Base-by-base conservation (phyloP, 2,888 invertebrate genomes). In the Strigamia transsilvanica region DNA sequence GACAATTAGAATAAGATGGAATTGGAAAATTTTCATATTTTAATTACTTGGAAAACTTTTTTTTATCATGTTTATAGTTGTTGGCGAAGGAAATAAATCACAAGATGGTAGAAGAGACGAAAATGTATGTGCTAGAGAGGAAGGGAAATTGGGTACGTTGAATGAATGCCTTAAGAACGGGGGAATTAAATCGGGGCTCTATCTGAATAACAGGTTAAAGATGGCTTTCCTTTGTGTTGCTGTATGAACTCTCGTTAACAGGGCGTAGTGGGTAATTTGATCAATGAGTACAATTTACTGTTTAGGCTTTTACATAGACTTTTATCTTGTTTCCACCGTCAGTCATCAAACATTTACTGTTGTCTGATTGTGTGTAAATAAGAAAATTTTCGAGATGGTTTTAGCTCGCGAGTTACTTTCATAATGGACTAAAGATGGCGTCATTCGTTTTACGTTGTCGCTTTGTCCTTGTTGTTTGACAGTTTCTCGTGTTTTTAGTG, bases 31-130 rank as follows among this genome's bases (percentile, higher is more conserved):
- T 66, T 66, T 66, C 27, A 66, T 21, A 18, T 23, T 23, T 18
- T 23, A 66, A 66, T 66, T 66, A 66, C 61, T 66, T 21, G 61
- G 18, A n/a, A 66, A 66, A 66, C 61, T 66, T 66, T 66, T 66
- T 66, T 66, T 66, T 66, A 51, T 23, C n/a, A 66, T 66, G 23
- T 66, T 66, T 66, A 46, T n/a, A 46, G 46, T 12, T n/a, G 61
- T 66, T 66, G 61, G 23, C 61, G 18, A 15, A 51, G 18, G 51
- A 51, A 51, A 51, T 18, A 51, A 18, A 51, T 13, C 18, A 51
- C 51, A 51, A 15, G 18, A 51, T 51, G 18, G 51, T 51, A 18
- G 51, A 18, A 18, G 18, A 12, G 61, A 66, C 10, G 61, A 66
- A 66, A 66, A 66, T 66, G 61, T 21, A 2, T 66, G 18, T 12